Evolutionary conservation across 2,797 vertebrate genomes (phyloP), one percentile per base, ranked within the genome.

Genomic region (Lepus townsendii): DNA sequence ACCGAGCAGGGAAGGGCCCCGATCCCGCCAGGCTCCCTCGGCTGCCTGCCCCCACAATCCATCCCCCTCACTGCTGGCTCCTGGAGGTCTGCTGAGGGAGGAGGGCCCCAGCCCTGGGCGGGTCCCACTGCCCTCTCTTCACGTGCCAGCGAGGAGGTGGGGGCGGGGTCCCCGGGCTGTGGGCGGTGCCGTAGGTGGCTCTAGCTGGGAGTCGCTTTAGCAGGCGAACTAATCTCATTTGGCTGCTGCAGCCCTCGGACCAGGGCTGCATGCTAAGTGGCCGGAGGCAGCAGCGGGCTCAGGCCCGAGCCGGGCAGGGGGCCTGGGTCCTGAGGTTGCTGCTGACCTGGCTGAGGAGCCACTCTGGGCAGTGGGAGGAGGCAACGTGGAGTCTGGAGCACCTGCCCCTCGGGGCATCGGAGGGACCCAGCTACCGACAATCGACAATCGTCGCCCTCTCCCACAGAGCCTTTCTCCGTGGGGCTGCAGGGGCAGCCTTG

Each of bases 261-360:
- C 68, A 4, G 90, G 84, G 47, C 96, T 97, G 97, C 96, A 97
- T 97, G 97, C 89, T 97, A 97, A 97, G 97, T 91, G 97, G 93
- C 92, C 69, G 0, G 85, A 72, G 85, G 92, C 94, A 75, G 93
- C 82, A 17, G 88, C 54, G 1, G 95, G 63, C 84, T 73, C 73
- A 24, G 83, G 91, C 47, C 60, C 4, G 77, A 54, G 54, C 87
- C 0, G 3, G 50, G 91, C 62, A 60, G 85, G 57, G 63, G 32
- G 66, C 22, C 57, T 1, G 11, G 65, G 85, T 75, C 88, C 2
- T 0, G 66, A 57, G 12, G 17, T 71, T 0, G 0, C 84, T 71
- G 73, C 73, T 0, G 57, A 20, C 54, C 32, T 79, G 35, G 42
- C 93, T 60, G 57, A 91, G 90, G 75, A 83, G 42, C 38, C n/a